These are phyloP conservation scores for Teleogryllus oceanicus DNA, from an alignment of 2,888 invertebrate species.

Conservation along the genomic window DNA sequence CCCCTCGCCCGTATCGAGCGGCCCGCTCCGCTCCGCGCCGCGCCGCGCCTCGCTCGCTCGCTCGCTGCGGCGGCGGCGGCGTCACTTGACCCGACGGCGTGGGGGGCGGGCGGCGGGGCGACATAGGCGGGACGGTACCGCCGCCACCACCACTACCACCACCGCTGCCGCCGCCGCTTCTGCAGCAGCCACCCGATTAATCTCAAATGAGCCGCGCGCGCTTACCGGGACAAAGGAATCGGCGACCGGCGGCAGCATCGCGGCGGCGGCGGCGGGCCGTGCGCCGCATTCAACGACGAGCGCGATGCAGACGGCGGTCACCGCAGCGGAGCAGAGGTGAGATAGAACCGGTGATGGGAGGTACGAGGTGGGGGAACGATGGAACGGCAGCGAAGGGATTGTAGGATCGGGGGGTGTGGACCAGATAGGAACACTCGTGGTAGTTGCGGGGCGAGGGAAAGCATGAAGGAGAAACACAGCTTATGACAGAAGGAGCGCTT, in stretches of 20 bases:
- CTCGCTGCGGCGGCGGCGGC: background rate
- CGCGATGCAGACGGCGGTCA: background rate
- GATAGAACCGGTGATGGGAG: background rate
- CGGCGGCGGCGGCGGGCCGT: background rate
- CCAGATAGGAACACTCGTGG: too few species aligned
- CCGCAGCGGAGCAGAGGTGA: too few species aligned
- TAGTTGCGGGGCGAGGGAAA: too few species aligned
- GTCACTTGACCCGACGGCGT: constrained; percentile 5
- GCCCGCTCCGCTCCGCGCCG: background rate
- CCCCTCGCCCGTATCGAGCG: constrained; percentile 18
- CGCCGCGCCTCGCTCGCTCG: too few species aligned
- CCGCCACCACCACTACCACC: background rate
- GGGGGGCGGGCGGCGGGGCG: background rate
- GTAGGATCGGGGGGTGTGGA: background rate
- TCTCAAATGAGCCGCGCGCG: constrained; percentile 18
- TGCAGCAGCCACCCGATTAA: background rate
- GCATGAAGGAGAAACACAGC: too few species aligned
- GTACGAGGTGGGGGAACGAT: background rate
- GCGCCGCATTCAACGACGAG: background rate
- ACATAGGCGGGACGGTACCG: background rate
- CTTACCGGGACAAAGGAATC: constrained; percentile 10
- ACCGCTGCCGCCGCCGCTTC: background rate
- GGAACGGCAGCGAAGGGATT: background rate
- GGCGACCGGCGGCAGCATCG: background rate
- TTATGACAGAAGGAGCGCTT: too few species aligned